Evolutionary conservation across 2,888 invertebrate species (phyloP), one percentile per base, ranked within the genome.

Genomic region (Melanostoma scalare): DNA sequence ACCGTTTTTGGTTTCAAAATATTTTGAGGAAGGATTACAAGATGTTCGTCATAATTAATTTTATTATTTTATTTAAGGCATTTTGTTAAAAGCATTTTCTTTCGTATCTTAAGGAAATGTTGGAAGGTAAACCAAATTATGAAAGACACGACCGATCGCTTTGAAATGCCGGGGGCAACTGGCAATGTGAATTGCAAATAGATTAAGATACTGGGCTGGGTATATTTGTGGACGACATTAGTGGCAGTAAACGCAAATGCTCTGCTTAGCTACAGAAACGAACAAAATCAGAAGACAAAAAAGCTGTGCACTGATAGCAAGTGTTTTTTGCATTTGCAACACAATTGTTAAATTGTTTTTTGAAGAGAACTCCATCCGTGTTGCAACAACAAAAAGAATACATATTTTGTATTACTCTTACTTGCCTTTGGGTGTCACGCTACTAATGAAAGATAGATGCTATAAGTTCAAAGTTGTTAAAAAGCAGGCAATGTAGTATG

Each of bases 121-220:
- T 60, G 60, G 4, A 60, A 6, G 10, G 8, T 36, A 50, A 40
- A 35, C 10, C 38, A 9, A 74, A 56, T 36, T 36, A 46, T 68
- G 35, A 6, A 35, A 36, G 44, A 50, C 61, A 58, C 77, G 52
- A 77, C 77, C 77, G 77, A 77, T 63, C 77, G 71, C 63, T 77
- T 71, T 35, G 71, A 77, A 77, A 77, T 71, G 71, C 61, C 77
- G 63, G 63, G 61, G 56, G 63, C 63, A 63, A 77, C 77, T 77
- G 77, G 63, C 77, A 77, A 71, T 63, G 63, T 38, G 48, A 50
- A 50, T 50, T 63, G 42, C 56, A 33, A 71, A 48, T 63, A 56
- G 77, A 77, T 63, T 77, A 56, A 71, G 63, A 77, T 71, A 42
- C 10, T 63, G 50, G 63, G 63, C 63, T 63, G 63, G 63, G 36